Base-by-base conservation (phyloP, 2,888 invertebrate species). In the Leptinotarsa tumamoca region DNA sequence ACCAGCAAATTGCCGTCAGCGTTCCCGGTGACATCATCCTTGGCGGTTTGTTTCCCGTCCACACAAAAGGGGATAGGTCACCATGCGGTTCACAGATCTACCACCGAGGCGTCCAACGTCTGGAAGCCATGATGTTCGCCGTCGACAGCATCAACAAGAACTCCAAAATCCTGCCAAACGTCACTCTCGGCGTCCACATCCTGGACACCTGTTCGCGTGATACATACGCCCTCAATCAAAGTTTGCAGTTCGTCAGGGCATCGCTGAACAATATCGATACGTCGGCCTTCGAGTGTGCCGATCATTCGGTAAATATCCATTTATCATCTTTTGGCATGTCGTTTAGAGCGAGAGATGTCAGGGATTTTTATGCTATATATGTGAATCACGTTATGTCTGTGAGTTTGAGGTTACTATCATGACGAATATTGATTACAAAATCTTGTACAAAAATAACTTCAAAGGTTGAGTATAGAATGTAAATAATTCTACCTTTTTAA, bases 91-190 rank as follows among this genome's bases (percentile, higher is more conserved):
- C 87, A 33, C 90, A 89, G 82, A 89, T 92, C 83, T 90, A 90
- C 79, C 91, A 92, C 82, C 91, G 92, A 56, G 92, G 92, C 7
- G 90, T 93, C 10, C 92, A 92, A 81, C 89, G 91, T 14, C 86
- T 93, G 76, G 93, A 93, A 85, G 92, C 92, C 4, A 89, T 93
- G 88, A 87, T 92, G 78, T 92, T 89, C 84, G 91, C 92, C 3
- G 86, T 93, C 56, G 90, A 92, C 81, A 89, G 89, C 80, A 92
- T 92, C 81, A 93, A 93, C 84, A 85, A 82, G 4, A 87, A 91
- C 74, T 81, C 86, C 0, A 82, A 80, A 1, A 87, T 92, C 15
- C 86, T 92, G 23, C 91, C 91, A 1, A 91, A 90, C 23, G 89
- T 92, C 73, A 88, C 85, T 0, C 85, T 93, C 13, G 92, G 92